A percentile compares a stretch with the other conserved stretches of the same genome.
phyloP scores from a whole-genome alignment of 2,797 vertebrate species.

The Trachurus trachurus region DNA sequence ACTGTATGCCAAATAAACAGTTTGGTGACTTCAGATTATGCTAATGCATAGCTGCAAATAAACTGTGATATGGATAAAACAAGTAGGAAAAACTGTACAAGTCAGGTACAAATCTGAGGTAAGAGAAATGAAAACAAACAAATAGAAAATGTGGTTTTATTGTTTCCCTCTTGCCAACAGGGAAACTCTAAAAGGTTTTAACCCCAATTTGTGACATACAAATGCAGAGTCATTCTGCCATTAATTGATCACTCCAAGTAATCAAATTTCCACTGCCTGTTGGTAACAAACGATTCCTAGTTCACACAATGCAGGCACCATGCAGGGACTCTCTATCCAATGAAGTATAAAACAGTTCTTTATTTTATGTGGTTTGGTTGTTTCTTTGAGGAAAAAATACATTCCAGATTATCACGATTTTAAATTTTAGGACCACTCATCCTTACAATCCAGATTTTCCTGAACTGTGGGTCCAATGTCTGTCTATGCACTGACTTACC shows the following conservation, averaged over 20 bases:
- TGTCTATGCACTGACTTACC: slow-evolving; percentile 73
- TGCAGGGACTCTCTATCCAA: neutral
- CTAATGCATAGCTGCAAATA: neutral
- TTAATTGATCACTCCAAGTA: neutral
- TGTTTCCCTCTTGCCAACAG: neutral
- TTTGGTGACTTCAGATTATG: neutral
- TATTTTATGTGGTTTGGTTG: neutral
- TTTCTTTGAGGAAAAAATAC: neutral
- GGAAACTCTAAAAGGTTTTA: neutral
- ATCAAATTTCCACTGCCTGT: neutral
- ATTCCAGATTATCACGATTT: neutral
- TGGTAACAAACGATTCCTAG: neutral
- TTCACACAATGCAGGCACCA: neutral
- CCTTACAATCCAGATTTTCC: neutral
- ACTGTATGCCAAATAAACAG: slow-evolving; percentile 4
- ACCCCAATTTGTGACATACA: neutral
- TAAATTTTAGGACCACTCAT: neutral
- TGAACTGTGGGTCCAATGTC: neutral
- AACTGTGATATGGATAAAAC: neutral
- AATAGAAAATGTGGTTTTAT: neutral
- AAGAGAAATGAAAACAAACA: no score
- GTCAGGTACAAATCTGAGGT: no score
- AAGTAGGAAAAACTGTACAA: neutral
- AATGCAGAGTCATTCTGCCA: neutral
- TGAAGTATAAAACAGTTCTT: neutral